Evolutionary conservation across 2,888 invertebrate species (phyloP).

Genomic region (Escarpia spicata): DNA sequence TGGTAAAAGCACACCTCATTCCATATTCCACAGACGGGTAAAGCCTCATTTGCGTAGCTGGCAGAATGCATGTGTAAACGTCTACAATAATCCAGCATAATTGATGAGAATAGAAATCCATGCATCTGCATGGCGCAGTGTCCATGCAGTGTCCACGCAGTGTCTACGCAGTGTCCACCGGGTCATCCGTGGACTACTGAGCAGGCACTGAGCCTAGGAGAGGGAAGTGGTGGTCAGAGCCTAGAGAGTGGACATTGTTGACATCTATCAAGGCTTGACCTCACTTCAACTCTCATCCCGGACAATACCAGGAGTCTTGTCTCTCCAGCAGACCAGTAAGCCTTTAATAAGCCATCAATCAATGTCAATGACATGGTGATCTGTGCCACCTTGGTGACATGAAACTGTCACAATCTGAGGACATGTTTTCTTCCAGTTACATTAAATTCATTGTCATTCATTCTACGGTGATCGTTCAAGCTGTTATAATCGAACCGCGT

Average conservation of each 20-base stretch:
- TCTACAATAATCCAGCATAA: background rate
- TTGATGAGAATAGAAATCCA: conserved; percentile 2
- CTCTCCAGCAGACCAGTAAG: background rate
- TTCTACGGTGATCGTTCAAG: background rate
- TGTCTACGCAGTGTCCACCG: background rate
- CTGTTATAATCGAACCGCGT: background rate
- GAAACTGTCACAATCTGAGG: background rate
- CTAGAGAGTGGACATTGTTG: background rate
- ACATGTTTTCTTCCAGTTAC: background rate
- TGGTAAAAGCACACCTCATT: background rate
- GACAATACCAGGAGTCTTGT: background rate
- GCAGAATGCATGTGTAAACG: background rate
- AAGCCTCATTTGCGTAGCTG: background rate
- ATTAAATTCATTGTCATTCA: background rate
- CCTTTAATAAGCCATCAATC: conserved; percentile 4
- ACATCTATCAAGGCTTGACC: background rate
- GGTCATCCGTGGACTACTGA: background rate
- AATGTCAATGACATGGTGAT: background rate
- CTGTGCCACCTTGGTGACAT: background rate
- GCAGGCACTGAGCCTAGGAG: background rate
- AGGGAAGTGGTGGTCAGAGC: background rate
- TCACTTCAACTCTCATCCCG: background rate
- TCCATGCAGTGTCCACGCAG: no score
- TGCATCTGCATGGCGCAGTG: background rate
- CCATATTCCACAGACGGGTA: background rate